Base-by-base conservation (phyloP, 1,140 invertebrate species). In the Aphis craccivora region DNA sequence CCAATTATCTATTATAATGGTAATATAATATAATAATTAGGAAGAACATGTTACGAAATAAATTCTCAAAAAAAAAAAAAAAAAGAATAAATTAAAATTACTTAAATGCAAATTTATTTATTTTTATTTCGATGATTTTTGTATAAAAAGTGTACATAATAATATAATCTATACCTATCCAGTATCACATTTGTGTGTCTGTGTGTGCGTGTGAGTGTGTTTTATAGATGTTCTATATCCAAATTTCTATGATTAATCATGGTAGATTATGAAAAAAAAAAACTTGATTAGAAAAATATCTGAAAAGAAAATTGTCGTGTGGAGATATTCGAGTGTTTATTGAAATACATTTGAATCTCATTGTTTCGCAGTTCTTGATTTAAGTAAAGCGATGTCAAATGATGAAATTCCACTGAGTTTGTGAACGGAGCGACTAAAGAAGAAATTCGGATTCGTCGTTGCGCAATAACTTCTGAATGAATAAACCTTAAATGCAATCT, bases 391-490 rank as follows among this genome's bases (percentile, higher is more conserved):
- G n/a, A 89, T 55, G 88, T 55, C 48, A 37, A 89, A 89, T 89
- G 51, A 37, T 37, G 87, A n/a, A 89, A 89, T 89, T 89, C 88
- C 48, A 1, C 3, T 4, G 20, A 89, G 30, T 37, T 37, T 89
- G 37, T 25, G 25, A 88, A 35, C 84, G 11, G 2, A 25, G 23
- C 5, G 40, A 86, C 48, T 89, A 37, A 53, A 53, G 51, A 89
- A 89, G 88, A 89, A 55, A 89, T 89, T 89, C 51, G 35, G 37
- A 89, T 40, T 89, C 35, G 51, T 55, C 25, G 48, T 89, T 55
- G 35, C 35, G 35, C 23, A n/a, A 89, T 25, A 30, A 51, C 48
- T 89, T 89, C 51, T 89, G 88, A 89, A 55, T 55, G 88, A 89
- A 89, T 55, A 89, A 89, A 89, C 48, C 51, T 53, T 55, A 25